A percentile compares a stretch with the other conserved stretches of the same genome.
Conservation (phyloP, 2,797 vertebrate genomes). For the Tangara arthus region DNA sequence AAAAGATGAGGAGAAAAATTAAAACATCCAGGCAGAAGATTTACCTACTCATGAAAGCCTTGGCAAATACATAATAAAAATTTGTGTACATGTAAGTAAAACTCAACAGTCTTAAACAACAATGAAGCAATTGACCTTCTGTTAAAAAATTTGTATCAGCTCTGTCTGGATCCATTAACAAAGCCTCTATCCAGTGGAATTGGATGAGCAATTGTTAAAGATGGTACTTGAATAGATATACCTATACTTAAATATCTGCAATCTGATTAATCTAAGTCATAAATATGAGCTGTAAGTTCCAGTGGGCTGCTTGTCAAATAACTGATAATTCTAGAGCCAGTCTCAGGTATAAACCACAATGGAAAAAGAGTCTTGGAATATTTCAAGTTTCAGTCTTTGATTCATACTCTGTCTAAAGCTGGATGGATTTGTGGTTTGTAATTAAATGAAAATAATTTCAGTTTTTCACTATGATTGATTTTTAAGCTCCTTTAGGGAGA, state of each 20-base stretch:
- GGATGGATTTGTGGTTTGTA: neutral
- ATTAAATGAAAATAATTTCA: neutral
- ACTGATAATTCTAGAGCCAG: neutral
- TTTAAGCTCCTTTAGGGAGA: neutral
- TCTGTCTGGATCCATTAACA: neutral
- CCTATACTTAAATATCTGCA: neutral
- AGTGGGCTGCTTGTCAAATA: neutral
- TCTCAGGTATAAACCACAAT: neutral
- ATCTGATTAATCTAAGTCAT: neutral
- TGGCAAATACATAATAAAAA: neutral
- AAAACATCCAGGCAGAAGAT: neutral
- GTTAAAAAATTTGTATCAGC: neutral
- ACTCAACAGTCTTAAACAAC: neutral
- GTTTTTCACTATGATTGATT: neutral
- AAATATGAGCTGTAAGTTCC: neutral
- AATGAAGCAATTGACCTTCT: neutral
- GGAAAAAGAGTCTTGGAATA: neutral
- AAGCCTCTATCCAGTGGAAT: neutral
- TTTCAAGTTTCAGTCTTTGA: neutral
- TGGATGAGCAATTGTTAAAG: neutral
- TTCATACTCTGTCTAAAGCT: neutral
- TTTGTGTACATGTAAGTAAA: neutral
- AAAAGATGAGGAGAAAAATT: neutral
- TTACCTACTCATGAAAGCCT: neutral
- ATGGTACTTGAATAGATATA: neutral